Evolutionary conservation across 2,888 invertebrate species (phyloP).

Genomic region (Coecobrya sp.): DNA sequence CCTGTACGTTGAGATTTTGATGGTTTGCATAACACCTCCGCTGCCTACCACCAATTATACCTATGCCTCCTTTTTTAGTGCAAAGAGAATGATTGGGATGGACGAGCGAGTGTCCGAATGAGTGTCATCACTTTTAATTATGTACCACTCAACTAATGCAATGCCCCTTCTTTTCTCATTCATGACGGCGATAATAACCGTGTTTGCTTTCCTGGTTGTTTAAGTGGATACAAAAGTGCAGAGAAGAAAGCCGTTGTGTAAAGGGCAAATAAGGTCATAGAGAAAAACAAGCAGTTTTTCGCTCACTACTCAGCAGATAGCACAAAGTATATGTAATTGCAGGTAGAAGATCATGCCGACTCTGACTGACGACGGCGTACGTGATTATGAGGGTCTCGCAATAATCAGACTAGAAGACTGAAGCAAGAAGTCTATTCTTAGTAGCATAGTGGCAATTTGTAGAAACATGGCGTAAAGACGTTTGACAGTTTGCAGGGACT

Average conservation of each 20-base stretch:
- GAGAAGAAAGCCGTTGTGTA: neutral
- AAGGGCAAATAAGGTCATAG: neutral
- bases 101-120: neutral
- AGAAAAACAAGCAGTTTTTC: neutral
- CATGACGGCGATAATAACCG: neutral
- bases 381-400: constrained; percentile 18
- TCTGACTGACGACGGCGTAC: neutral
- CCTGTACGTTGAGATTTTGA: constrained; percentile 5
- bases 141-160: constrained; percentile 29
- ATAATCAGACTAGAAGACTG: constrained; percentile 1
- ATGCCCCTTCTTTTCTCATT: neutral
- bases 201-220: constrained; percentile 15
- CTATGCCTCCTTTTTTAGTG: neutral
- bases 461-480: neutral
- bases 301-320: neutral
- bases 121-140: constrained; percentile 41
- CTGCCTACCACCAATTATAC: neutral
- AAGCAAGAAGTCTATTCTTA: neutral
- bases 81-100: neutral
- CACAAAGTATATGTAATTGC: neutral
- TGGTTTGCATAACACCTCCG: constrained; percentile 19
- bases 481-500: neutral
- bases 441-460: neutral
- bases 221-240: neutral
- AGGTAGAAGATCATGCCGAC: neutral